phyloP scores from a whole-genome alignment of 2,888 invertebrate species.

The Eudemis profundana region DNA sequence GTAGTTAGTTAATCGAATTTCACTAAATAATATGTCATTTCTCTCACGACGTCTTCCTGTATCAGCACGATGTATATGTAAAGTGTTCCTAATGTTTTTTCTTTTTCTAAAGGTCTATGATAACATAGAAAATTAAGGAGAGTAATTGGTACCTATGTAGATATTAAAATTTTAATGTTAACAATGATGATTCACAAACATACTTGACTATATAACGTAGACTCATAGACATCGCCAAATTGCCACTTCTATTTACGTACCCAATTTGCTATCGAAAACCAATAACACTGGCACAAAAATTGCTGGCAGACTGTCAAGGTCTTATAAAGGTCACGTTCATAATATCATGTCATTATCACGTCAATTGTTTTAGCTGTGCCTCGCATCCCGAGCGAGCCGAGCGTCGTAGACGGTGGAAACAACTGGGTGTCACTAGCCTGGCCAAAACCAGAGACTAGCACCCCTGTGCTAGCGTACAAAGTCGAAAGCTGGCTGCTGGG shows the following conservation, averaged over 20 bases:
- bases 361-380: slow-evolving; percentile 89
- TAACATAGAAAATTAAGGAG: too few relatives aligned
- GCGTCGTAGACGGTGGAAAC: slow-evolving; percentile 91
- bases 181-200: neutral
- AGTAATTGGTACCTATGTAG: too few relatives aligned
- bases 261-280: slow-evolving; percentile 33
- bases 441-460: slow-evolving; percentile 90
- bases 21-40: too few relatives aligned
- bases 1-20: too few relatives aligned
- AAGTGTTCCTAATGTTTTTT: too few relatives aligned
- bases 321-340: slow-evolving; percentile 69
- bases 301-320: slow-evolving; percentile 72
- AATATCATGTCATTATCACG: slow-evolving; percentile 52
- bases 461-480: slow-evolving; percentile 92
- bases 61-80: too few relatives aligned
- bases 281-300: slow-evolving; percentile 62
- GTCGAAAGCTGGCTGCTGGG: slow-evolving; percentile 93
- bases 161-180: too few relatives aligned
- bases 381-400: slow-evolving; percentile 90
- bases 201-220: neutral
- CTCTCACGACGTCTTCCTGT: too few relatives aligned
- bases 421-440: slow-evolving; percentile 94
- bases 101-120: too few relatives aligned
- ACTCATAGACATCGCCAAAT: slow-evolving; percentile 15
- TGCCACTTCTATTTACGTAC: slow-evolving; percentile 20